These are phyloP conservation scores for Meganola albula DNA, from an alignment of 2,888 invertebrate genomes.

Conservation along the genomic window DNA sequence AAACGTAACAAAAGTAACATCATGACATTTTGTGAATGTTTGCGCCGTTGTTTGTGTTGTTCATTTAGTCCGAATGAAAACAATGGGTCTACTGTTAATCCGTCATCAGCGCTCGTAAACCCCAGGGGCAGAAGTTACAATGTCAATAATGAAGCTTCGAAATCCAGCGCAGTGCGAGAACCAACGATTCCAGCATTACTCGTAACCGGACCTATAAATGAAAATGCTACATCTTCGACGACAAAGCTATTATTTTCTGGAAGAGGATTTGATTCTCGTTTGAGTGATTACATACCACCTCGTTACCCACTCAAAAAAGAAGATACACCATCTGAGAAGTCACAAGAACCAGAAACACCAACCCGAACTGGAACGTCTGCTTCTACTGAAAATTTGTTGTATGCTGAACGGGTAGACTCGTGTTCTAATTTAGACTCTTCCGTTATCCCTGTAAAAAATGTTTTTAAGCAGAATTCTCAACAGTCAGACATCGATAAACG, in stretches of 20 bases:
- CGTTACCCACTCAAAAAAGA: no score
- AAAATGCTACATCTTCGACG: conserved; percentile 41
- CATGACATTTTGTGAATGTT: conserved; percentile 36
- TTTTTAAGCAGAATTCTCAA: not conserved
- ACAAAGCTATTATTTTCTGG: conserved; percentile 52
- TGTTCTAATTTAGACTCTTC: no score
- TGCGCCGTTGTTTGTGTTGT: conserved; percentile 47
- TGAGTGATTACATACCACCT: no score
- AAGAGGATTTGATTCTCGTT: no score
- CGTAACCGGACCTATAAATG: conserved; percentile 31
- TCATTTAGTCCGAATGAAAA: conserved; percentile 30
- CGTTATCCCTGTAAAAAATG: not conserved
- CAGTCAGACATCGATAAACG: conserved; percentile 33
- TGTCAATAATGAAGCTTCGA: conserved; percentile 34
- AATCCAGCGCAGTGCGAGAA: conserved; percentile 15
- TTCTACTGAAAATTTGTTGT: no score
- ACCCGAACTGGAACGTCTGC: no score
- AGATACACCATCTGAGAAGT: conserved; percentile 25
- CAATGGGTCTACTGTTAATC: conserved; percentile 38
- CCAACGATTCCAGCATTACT: conserved; percentile 29
- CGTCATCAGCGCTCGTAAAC: conserved; percentile 48
- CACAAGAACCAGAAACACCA: conserved; percentile 36
- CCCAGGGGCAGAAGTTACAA: conserved; percentile 53
- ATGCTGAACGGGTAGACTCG: not conserved
- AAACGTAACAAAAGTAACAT: conserved; percentile 34